A percentile compares a stretch with the other conserved stretches of the same genome.
phyloP scores from a whole-genome alignment of 2,113 vertebrate genomes.

The Axis porcinus region DNA sequence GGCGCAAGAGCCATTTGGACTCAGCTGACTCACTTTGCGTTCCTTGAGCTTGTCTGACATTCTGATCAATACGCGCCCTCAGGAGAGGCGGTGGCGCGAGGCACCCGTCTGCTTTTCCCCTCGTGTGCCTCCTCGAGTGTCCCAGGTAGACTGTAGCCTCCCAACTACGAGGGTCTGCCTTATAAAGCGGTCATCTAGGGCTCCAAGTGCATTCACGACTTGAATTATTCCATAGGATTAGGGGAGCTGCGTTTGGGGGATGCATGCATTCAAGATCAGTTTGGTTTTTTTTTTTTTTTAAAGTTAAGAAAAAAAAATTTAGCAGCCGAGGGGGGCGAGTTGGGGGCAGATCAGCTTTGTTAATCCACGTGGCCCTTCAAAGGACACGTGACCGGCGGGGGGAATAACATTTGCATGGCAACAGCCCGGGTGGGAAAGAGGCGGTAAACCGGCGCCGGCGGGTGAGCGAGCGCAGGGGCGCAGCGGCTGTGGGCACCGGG shows the following conservation, averaged over 20 bases:
- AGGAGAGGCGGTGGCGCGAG: not conserved
- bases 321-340: slow-evolving; percentile 82
- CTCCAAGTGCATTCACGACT: slow-evolving; percentile 84
- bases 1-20: slow-evolving; percentile 53
- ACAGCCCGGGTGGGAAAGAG: slow-evolving; percentile 81
- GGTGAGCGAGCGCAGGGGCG: slow-evolving; percentile 80
- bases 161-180: slow-evolving; percentile 71
- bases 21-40: slow-evolving; percentile 87
- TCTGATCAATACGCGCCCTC: slow-evolving; percentile 53
- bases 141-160: slow-evolving; percentile 78
- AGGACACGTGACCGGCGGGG: slow-evolving; percentile 90
- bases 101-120: slow-evolving; percentile 31
- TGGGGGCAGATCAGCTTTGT: slow-evolving; percentile 93
- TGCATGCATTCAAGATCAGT: slow-evolving; percentile 93
- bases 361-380: slow-evolving; percentile 96
- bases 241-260: slow-evolving; percentile 81
- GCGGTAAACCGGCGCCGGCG: slow-evolving; percentile 55
- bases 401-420: slow-evolving; percentile 88
- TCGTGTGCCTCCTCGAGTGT: slow-evolving; percentile 55
- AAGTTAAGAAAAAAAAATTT: slow-evolving; percentile 80
- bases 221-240: slow-evolving; percentile 95
- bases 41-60: slow-evolving; percentile 95
- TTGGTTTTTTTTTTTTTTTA: slow-evolving; percentile 63
- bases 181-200: slow-evolving; percentile 91
- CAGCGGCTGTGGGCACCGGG: slow-evolving; percentile 73